Evolutionary conservation across 2,888 invertebrate species (phyloP), one percentile per base, ranked within the genome.

Genomic region (Zaprionus obscuricornis): DNA sequence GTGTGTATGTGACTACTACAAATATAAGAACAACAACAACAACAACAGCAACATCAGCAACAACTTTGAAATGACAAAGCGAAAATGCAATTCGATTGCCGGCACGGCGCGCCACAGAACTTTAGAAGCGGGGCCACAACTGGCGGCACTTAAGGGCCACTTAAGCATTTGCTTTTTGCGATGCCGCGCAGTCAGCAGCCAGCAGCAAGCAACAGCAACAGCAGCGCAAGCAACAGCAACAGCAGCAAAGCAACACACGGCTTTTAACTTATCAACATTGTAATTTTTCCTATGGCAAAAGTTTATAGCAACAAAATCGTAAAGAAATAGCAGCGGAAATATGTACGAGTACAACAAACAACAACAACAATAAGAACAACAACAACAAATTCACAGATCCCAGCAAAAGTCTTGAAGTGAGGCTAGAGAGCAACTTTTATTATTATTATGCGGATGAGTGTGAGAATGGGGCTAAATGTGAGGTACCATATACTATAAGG

Each of bases 241-340:
- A 51, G 47, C 45, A 49, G 64, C 57, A 64, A 57, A 67, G 55
- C 33, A 46, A 58, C 58, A 52, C 50, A 60, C 42, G 54, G 62
- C 74, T 75, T 75, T 78, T 78, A 74, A 74, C 78, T 78, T 78
- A 75, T 75, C 75, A 74, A 59, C 67, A 74, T 66, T 66, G 66
- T 67, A 58, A 78, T 74, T 65, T 64, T 58, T 62, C 62, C 26
- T 34, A 42, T 46, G 34, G 20, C n/a, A 26, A 66, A 66, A 65
- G 34, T 57, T 64, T 46, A 50, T 43, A 40, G 57, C 58, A 40
- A 27, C 50, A 20, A 45, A 56, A 47, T 45, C 46, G 52, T 34
- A 34, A 59, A 40, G 56, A 34, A 18, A 20, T n/a, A n/a, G n/a
- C n/a, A n/a, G n/a, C n/a, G n/a, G n/a, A n/a, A n/a, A n/a, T n/a